Evolutionary conservation across 1,140 invertebrate species (phyloP), one percentile per base, ranked within the genome.

Genomic region (Drosophila guanche): DNA sequence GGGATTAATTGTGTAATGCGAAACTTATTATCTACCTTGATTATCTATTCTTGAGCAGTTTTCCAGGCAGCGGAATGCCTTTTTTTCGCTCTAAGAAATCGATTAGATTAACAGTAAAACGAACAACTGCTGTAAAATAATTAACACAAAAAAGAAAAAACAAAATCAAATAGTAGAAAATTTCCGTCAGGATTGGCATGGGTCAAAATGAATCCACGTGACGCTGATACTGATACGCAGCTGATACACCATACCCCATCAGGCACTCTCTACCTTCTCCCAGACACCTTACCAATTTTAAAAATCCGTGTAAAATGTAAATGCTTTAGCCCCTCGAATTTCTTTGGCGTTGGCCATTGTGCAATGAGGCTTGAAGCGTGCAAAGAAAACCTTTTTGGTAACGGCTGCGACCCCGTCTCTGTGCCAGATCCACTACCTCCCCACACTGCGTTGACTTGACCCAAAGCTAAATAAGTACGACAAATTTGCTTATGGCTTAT

Each of bases 271-370:
- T 45, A 22, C 8, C 33, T 33, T 37, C 33, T 37, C 33, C 10
- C 2, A 4, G 10, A 37, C 33, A 37, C 33, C 33, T 37, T 37
- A 37, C 33, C 33, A 23, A 55, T 56, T 73, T 43, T 2, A 42
- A 74, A 74, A 74, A 74, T 74, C 70, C 52, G 52, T 74, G 70
- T 57, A 51, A 74, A 74, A 72, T 74, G 71, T 74, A 74, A 74
- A 74, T 74, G 70, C 46, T 57, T 74, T 41, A 60, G 16, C 68
- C 48, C 60, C 25, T 45, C 33, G 7, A 37, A 37, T 37, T 37
- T 37, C 33, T 58, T 74, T 37, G 33, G 25, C 16, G 12, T 20
- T 48, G 14, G 43, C 33, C 25, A 56, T 75, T 75, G 72, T 55
- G 72, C 73, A 75, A 75, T 65, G 54, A 42, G 48, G 53, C 61